Conservation (phyloP, 2,797 vertebrate genomes). For the Sebastes steindachneri region DNA sequence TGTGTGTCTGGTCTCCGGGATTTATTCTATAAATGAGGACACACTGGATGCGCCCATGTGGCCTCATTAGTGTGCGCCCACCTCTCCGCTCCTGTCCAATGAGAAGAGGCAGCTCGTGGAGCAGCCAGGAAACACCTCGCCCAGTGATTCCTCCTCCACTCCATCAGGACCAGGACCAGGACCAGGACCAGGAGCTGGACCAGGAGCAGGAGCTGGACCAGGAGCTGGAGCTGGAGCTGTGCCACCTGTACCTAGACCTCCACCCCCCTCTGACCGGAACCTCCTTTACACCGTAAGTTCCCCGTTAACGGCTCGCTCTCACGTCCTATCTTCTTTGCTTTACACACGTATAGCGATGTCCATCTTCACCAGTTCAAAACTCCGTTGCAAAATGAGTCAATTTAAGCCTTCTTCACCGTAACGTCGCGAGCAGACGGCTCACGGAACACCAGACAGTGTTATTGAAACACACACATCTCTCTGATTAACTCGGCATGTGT, state of each 20-base stretch:
- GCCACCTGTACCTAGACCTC: too few species aligned
- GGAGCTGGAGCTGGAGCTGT: too few species aligned
- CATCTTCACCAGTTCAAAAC: not conserved
- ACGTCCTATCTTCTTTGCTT: too few species aligned
- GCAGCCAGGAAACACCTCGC: too few species aligned
- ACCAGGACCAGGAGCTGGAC: too few species aligned
- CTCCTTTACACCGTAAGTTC: slow-evolving; percentile 15
- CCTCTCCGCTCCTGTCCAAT: not conserved
- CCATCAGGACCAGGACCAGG: not conserved
- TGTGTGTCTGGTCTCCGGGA: too few species aligned
- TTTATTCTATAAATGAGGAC: too few species aligned
- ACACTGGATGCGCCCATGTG: too few species aligned
- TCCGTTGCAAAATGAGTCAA: not conserved
- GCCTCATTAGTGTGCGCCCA: too few species aligned
- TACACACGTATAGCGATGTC: not conserved
- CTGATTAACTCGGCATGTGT: not conserved
- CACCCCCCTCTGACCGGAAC: too few species aligned
- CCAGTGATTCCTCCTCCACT: not conserved
- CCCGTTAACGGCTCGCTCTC: not conserved
- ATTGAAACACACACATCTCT: not conserved
- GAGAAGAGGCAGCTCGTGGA: not conserved
- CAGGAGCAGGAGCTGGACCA: too few species aligned
- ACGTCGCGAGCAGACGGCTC: too few species aligned
- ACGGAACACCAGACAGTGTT: fast-evolving
- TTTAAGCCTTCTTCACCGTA: not conserved